These are phyloP conservation scores for Brenthis hecate DNA, from an alignment of 2,888 invertebrate species.

Conservation along the genomic window DNA sequence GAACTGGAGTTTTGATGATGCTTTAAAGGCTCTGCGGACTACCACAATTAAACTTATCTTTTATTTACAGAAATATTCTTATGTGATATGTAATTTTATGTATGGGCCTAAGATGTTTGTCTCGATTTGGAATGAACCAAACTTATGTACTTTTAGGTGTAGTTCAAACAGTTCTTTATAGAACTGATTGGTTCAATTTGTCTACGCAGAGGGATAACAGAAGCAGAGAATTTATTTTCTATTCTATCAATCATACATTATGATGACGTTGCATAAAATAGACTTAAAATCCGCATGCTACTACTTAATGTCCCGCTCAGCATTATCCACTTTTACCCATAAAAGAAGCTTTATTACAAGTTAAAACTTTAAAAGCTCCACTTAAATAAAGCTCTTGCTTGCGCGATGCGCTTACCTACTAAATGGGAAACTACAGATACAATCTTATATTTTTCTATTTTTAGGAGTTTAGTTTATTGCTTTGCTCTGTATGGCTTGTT, in stretches of 20 bases:
- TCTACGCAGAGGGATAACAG: too few species aligned
- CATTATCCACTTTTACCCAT: conserved; percentile 35
- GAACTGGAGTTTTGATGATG: too few species aligned
- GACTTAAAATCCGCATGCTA: conserved; percentile 19
- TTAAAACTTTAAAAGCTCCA: conserved; percentile 35
- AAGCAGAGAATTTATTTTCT: too few species aligned
- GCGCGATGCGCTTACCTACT: conserved; percentile 28
- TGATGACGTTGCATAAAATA: conserved; percentile 5
- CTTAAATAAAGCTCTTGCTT: conserved; percentile 31
- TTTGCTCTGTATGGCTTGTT: background rate
- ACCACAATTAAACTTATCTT: too few species aligned
- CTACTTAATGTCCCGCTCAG: conserved; percentile 33
- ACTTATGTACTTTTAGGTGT: too few species aligned
- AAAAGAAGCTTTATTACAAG: conserved; percentile 39
- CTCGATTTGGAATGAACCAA: too few species aligned
- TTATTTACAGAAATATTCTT: too few species aligned
- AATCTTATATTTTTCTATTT: conserved; percentile 20
- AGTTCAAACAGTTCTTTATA: too few species aligned
- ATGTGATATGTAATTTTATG: too few species aligned
- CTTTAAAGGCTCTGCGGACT: too few species aligned
- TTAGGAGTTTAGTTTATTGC: background rate
- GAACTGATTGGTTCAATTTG: too few species aligned
- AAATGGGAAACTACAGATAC: conserved; percentile 28
- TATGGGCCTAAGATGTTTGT: too few species aligned
- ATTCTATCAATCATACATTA: conserved; percentile 9